Conservation (phyloP, 2,888 invertebrate genomes). For the Marasmarcha lunaedactyla region DNA sequence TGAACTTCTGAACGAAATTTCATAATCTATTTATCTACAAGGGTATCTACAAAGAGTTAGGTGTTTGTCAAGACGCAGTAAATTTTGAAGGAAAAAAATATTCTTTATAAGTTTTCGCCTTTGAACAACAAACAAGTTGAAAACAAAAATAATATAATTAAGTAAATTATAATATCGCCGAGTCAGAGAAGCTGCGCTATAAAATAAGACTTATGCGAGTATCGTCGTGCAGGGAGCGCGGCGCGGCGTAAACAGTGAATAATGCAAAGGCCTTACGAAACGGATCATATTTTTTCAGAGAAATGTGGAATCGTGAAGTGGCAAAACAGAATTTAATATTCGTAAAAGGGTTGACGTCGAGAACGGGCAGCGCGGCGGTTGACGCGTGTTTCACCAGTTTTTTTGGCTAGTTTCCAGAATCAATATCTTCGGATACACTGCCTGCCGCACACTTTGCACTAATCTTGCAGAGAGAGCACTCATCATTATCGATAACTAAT, state of each 20-base stretch:
- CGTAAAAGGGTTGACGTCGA: conserved; percentile 68
- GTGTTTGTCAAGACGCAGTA: conserved; percentile 13
- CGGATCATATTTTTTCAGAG: conserved; percentile 54
- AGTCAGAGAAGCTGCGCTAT: not conserved
- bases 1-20: conserved; percentile 45
- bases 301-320: conserved; percentile 63
- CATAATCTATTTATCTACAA: conserved; percentile 41
- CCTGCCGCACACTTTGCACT: conserved; percentile 60
- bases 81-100: conserved; percentile 16
- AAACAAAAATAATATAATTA: not conserved
- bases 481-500: conserved; percentile 24
- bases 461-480: conserved; percentile 45
- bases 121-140: not conserved
- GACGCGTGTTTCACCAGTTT: conserved; percentile 63
- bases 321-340: conserved; percentile 71
- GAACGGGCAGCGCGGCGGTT: conserved; percentile 60
- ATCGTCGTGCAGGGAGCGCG: not conserved
- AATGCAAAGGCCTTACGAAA: conserved; percentile 48
- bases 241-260: conserved; percentile 38
- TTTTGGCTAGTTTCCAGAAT: conserved; percentile 69
- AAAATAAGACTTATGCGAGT: not conserved
- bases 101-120: conserved; percentile 11
- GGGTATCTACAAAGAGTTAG: conserved; percentile 27
- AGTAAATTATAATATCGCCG: not conserved
- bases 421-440: conserved; percentile 63